phyloP scores from a whole-genome alignment of 2,888 invertebrate genomes.

The Polydrusus pterygomalis region DNA sequence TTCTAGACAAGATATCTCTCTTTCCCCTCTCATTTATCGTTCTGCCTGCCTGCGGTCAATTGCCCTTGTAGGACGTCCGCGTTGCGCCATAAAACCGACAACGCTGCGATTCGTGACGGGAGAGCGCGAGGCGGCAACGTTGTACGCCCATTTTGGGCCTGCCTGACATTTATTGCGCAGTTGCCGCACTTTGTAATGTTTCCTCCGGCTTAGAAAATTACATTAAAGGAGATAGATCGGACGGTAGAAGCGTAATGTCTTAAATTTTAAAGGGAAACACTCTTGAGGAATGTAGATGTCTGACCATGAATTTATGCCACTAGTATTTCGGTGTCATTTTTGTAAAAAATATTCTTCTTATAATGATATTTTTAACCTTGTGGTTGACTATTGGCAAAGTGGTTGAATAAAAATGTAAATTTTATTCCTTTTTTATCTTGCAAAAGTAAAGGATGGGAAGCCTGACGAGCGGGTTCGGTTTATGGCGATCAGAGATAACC shows the following conservation, averaged over 20 bases:
- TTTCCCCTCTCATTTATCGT: constrained; percentile 28
- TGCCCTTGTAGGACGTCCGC: constrained; percentile 50
- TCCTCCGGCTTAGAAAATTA: constrained; percentile 30
- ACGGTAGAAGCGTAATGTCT: constrained; percentile 6
- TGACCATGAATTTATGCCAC: constrained; percentile 41
- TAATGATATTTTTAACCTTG: constrained; percentile 22
- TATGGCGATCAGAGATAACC: constrained; percentile 35
- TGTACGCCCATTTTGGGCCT: constrained; percentile 45
- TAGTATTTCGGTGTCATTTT: constrained; percentile 30
- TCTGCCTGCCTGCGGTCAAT: constrained; percentile 40
- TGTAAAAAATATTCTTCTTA: constrained; percentile 8
- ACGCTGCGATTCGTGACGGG: constrained; percentile 38
- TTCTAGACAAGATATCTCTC: constrained; percentile 18
- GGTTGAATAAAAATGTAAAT: constrained; percentile 22
- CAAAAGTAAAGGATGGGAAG: constrained; percentile 22
- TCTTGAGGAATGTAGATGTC: constrained; percentile 14
- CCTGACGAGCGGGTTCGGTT: constrained; percentile 22
- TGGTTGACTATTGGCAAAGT: constrained; percentile 3
- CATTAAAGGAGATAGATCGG: constrained; percentile 34
- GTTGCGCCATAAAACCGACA: constrained; percentile 37
- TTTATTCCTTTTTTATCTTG: constrained; percentile 25
- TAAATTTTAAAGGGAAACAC: constrained; percentile 27
- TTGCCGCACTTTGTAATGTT: constrained; percentile 39
- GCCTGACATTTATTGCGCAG: constrained; percentile 45
- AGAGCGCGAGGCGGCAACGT: constrained; percentile 36